Percentiles rank a stretch among this genome's conserved stretches.
These are phyloP conservation scores for Nettapus auritus DNA, from an alignment of 2,113 vertebrate species.

Conservation along the genomic window DNA sequence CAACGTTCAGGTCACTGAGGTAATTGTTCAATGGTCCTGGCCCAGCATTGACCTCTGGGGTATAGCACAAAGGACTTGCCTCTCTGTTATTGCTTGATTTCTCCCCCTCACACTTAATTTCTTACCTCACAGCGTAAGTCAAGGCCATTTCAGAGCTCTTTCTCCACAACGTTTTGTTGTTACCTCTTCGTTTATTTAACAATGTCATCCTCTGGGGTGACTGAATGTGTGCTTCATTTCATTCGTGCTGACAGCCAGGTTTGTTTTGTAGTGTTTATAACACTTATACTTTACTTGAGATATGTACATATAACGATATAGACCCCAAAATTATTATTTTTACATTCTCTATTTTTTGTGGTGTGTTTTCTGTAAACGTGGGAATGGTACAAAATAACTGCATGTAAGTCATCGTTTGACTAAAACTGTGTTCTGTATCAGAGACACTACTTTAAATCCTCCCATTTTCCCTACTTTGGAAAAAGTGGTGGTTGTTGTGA, in stretches of 20 bases:
- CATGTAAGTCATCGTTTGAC: background rate
- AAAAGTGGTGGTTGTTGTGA: background rate
- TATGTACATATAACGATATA: background rate
- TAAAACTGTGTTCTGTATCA: background rate
- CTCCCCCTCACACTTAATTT: background rate
- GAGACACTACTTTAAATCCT: background rate
- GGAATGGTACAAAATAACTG: background rate
- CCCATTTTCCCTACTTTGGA: background rate
- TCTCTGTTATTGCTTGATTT: background rate
- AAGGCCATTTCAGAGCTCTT: background rate
- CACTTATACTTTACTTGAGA: fast-evolving
- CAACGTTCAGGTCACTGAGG: background rate
- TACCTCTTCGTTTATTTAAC: background rate
- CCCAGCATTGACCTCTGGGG: background rate
- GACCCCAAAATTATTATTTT: too few relatives aligned
- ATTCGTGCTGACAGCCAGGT: background rate
- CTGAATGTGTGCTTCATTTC: background rate
- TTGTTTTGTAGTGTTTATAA: background rate
- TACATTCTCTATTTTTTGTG: background rate
- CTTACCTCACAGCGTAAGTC: background rate
- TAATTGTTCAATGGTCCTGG: background rate
- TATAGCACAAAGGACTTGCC: background rate
- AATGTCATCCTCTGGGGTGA: background rate
- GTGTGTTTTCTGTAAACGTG: background rate
- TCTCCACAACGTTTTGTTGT: background rate